Conservation (phyloP, 53 echinoderm and acorn worm species). For the Echinometra lucunter region DNA sequence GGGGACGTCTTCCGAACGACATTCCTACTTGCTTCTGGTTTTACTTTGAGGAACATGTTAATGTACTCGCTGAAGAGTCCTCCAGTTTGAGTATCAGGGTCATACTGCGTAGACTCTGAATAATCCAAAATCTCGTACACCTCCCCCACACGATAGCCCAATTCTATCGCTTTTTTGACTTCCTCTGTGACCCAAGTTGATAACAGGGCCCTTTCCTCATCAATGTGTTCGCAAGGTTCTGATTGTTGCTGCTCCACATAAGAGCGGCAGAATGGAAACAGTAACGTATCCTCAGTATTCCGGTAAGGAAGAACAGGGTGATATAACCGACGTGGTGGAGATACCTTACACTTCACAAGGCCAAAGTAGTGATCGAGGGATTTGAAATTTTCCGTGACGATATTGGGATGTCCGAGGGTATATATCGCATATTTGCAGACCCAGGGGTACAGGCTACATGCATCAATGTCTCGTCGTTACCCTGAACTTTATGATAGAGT, state of each 20-base stretch:
- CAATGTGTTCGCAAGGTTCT: conserved; percentile 25
- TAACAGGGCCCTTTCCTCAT: conserved; percentile 63
- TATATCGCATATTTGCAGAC: conserved; percentile 76
- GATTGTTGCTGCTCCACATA: conserved; percentile 42
- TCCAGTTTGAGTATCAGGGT: conserved; percentile 34
- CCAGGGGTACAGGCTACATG: conserved; percentile 77
- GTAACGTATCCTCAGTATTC: conserved; percentile 60
- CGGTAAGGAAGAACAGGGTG: conserved; percentile 78
- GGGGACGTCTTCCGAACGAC: too few relatives aligned
- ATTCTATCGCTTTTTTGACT: conserved; percentile 72
- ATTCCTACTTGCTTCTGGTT: conserved; percentile 79
- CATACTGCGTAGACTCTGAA: conserved; percentile 54
- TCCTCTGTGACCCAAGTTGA: conserved; percentile 83
- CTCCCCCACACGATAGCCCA: conserved; percentile 65
- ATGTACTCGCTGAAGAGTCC: conserved; percentile 80
- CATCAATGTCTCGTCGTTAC: conserved; percentile 73
- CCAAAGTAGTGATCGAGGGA: conserved; percentile 71
- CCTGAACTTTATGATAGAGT: conserved; percentile 49
- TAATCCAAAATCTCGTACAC: conserved; percentile 85
- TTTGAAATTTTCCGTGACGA: conserved; percentile 69
- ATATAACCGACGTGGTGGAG: conserved; percentile 72
- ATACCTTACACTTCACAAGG: conserved; percentile 72
- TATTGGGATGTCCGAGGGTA: conserved; percentile 76
- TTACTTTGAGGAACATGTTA: conserved; percentile 76
- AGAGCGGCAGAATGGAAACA: conserved; percentile 80